A percentile compares a stretch with the other conserved stretches of the same genome.
These are phyloP conservation scores for Crossocerus cetratus DNA, from an alignment of 2,888 invertebrate genomes.

Conservation along the genomic window DNA sequence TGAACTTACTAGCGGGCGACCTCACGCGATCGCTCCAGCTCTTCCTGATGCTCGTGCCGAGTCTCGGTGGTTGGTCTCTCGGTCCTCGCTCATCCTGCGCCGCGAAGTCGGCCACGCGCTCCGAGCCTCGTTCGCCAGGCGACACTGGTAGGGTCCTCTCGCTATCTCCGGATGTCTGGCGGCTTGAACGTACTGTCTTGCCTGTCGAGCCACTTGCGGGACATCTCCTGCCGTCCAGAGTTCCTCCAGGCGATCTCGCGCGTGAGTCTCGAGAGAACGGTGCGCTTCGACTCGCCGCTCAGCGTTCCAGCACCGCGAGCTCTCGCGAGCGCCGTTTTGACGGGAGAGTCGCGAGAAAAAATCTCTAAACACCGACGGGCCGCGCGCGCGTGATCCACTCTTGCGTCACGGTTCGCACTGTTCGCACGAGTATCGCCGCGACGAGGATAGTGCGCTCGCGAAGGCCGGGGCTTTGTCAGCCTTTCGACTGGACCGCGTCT, in stretches of 20 bases:
- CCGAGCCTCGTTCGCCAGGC: slow-evolving; percentile 8
- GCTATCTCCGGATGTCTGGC: slow-evolving; percentile 69
- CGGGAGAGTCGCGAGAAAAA: not conserved
- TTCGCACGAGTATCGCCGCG: slow-evolving; percentile 6
- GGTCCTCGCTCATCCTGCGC: slow-evolving; percentile 19
- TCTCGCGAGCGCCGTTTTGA: slow-evolving; percentile 14
- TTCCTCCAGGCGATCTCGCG: slow-evolving; percentile 27
- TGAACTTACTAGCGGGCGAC: slow-evolving; percentile 19
- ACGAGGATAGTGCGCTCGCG: not conserved
- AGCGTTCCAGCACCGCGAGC: not conserved
- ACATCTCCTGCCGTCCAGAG: slow-evolving; percentile 71
- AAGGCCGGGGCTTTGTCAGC: slow-evolving; percentile 35
- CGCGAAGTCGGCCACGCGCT: slow-evolving; percentile 11
- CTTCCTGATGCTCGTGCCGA: slow-evolving; percentile 33
- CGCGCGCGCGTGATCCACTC: too few relatives aligned
- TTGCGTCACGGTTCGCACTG: slow-evolving; percentile 6
- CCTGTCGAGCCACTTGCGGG: slow-evolving; percentile 60
- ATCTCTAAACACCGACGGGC: not conserved
- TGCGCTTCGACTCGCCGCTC: not conserved
- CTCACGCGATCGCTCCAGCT: slow-evolving; percentile 50
- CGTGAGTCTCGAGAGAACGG: not conserved
- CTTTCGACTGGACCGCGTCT: slow-evolving; percentile 29
- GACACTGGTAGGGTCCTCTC: slow-evolving; percentile 11
- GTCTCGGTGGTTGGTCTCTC: slow-evolving; percentile 11
- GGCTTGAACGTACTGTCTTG: slow-evolving; percentile 64